Conservation (phyloP, 1,140 invertebrate species). For the Megathymus violae region DNA sequence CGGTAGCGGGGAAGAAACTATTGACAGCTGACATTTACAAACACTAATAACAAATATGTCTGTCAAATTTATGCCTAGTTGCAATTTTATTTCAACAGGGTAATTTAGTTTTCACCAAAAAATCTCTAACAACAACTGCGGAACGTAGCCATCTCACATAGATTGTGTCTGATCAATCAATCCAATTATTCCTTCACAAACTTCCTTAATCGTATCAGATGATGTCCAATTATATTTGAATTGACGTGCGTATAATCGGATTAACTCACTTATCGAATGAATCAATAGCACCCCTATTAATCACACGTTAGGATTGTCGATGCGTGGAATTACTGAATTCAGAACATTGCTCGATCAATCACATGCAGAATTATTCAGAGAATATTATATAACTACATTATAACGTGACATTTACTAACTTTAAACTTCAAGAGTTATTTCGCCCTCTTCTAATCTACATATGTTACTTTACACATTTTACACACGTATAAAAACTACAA, state of each 20-base stretch:
- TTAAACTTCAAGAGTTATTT: too few relatives aligned
- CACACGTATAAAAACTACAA: too few relatives aligned
- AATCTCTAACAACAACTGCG: too few relatives aligned
- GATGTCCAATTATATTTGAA: conserved; percentile 15
- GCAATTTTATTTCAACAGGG: too few relatives aligned
- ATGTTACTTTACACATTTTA: too few relatives aligned
- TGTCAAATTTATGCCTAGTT: too few relatives aligned
- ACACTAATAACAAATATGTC: too few relatives aligned
- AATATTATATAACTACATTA: neutral
- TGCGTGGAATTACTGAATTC: conserved; percentile 9
- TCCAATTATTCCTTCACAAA: neutral
- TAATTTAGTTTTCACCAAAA: too few relatives aligned
- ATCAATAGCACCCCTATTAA: conserved; percentile 26
- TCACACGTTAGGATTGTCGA: conserved; percentile 17
- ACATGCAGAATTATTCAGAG: conserved; percentile 15
- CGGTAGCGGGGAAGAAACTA: too few relatives aligned
- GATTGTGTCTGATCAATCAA: conserved; percentile 10
- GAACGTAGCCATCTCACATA: neutral
- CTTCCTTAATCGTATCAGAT: conserved; percentile 3
- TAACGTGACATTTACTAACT: too few relatives aligned
- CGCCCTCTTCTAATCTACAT: too few relatives aligned
- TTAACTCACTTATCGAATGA: conserved; percentile 18
- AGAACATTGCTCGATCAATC: neutral
- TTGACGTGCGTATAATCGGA: neutral
- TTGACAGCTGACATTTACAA: too few relatives aligned